A percentile compares a stretch with the other conserved stretches of the same genome.
Conservation (phyloP, 2,888 invertebrate species). For the Cancer borealis region DNA sequence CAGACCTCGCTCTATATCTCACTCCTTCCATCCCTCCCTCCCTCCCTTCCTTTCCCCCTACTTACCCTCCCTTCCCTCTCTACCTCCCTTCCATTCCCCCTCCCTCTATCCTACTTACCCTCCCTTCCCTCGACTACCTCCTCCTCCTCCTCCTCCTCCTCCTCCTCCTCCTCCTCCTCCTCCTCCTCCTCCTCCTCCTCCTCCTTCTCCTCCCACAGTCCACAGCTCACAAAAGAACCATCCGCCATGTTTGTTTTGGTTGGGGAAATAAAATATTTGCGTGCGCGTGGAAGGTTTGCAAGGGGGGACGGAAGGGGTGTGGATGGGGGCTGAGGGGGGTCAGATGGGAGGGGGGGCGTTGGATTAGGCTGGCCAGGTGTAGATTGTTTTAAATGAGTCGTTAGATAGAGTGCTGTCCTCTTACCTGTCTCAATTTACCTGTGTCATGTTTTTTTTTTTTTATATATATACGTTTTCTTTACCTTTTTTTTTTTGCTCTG, state of each 20-base stretch:
- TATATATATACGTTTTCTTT: neutral
- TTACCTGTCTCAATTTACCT: neutral
- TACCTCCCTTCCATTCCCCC: neutral
- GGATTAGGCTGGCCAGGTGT: neutral
- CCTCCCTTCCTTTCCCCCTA: neutral
- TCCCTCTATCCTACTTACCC: neutral
- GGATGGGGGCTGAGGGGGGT: neutral
- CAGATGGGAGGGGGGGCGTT: neutral
- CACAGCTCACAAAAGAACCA: conserved; percentile 23
- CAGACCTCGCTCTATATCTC: neutral
- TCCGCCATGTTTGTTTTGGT: conserved; percentile 50
- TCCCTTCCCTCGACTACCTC: neutral
- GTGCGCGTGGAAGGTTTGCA: neutral
- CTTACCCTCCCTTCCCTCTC: neutral
- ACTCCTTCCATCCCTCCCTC: neutral
- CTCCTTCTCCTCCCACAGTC: neutral
- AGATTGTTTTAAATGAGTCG: neutral
- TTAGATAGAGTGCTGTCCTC: neutral
- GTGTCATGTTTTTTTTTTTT: neutral
- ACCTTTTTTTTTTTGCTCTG: neutral
- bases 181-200: neutral
- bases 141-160: neutral
- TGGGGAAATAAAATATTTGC: conserved; percentile 46
- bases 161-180: neutral
- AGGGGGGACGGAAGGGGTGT: neutral